Conservation (phyloP, 2,113 vertebrate genomes). For the Anhinga rufa region DNA sequence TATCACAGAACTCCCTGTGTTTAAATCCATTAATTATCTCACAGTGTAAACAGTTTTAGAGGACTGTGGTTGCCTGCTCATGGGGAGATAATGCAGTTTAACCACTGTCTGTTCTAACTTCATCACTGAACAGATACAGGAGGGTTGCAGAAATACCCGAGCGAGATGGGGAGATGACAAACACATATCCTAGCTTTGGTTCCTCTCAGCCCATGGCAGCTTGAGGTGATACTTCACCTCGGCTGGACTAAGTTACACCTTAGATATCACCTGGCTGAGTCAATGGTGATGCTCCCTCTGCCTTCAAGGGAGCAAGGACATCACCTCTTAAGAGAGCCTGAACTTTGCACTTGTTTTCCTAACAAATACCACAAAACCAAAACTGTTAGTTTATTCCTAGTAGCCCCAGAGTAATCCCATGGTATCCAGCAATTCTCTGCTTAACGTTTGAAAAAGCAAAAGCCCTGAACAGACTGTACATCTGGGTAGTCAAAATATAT, state of each 20-base stretch:
- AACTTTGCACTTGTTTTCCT: background rate
- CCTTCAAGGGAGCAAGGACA: background rate
- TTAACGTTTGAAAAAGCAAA: background rate
- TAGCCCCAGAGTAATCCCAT: background rate
- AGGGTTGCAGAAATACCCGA: background rate
- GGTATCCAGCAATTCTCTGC: background rate
- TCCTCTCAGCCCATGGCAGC: background rate
- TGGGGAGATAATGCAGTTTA: slow-evolving; percentile 45
- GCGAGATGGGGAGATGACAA: background rate
- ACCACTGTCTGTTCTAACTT: background rate
- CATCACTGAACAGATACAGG: background rate
- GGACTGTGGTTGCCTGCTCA: background rate
- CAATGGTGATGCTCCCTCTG: background rate
- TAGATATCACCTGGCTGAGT: background rate
- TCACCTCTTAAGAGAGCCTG: background rate
- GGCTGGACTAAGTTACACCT: background rate
- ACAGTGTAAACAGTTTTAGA: slow-evolving; percentile 18
- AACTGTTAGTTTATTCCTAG: background rate
- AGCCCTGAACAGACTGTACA: background rate
- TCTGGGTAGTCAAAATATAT: background rate
- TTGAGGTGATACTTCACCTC: background rate
- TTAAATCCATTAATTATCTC: slow-evolving; percentile 43
- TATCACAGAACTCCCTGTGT: background rate
- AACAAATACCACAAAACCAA: background rate
- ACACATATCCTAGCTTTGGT: background rate